Conservation (phyloP, 2,797 vertebrate genomes). For the Scolopax rusticola region DNA sequence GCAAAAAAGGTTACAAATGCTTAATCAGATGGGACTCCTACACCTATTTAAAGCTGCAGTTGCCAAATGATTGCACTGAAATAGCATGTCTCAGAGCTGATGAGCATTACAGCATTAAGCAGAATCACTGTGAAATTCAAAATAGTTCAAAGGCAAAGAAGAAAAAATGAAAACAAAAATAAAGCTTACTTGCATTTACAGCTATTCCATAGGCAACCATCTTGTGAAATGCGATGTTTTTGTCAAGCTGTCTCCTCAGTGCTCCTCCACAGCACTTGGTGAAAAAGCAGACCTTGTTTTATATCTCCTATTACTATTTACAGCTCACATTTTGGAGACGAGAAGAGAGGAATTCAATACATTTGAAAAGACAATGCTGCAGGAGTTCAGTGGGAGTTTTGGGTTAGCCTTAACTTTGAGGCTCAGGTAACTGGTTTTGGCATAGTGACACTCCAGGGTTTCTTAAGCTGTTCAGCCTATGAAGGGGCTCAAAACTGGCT, state of each 20-base stretch:
- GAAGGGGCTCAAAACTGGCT: background rate
- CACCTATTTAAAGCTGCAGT: conserved; percentile 23
- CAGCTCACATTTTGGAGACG: background rate
- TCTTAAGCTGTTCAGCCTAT: background rate
- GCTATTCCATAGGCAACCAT: conserved; percentile 81
- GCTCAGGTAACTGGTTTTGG: background rate
- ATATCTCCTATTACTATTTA: background rate
- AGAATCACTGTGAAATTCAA: conserved; percentile 33
- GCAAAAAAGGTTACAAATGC: background rate
- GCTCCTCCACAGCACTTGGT: conserved; percentile 77
- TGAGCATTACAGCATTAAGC: conserved; percentile 13
- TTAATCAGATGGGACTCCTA: background rate
- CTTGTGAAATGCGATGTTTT: conserved; percentile 83
- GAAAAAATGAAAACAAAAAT: background rate
- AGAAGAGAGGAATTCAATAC: background rate
- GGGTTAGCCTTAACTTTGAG: background rate
- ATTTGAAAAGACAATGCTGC: background rate
- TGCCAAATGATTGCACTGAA: conserved; percentile 29
- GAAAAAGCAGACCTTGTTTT: conserved; percentile 48
- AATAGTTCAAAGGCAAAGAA: conserved; percentile 27
- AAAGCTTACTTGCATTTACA: conserved; percentile 79
- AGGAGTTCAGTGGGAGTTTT: background rate
- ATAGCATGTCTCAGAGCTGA: background rate
- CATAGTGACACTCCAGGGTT: background rate
- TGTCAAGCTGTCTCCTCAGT: conserved; percentile 81